Base-by-base conservation (phyloP, 1,140 invertebrate species). In the Pararge aegeria region DNA sequence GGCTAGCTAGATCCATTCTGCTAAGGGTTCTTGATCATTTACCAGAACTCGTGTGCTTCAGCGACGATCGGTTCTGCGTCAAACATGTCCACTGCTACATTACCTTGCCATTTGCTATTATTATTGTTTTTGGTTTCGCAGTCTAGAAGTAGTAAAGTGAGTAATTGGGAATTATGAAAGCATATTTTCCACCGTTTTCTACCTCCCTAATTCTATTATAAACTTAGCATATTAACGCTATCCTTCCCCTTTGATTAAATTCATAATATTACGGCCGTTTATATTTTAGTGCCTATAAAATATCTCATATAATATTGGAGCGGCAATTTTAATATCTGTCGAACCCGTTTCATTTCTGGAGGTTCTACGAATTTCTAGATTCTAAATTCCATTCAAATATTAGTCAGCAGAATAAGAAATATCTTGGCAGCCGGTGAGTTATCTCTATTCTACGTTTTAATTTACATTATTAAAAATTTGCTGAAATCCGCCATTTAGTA, bases 261-360 rank as follows among this genome's bases (percentile, higher is more conserved):
- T 34, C 30, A 34, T n/a, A 34, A 34, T 34, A 7, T 12, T 12
- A 34, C 10, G 30, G 10, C 10, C 30, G 30, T 34, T 34, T 34
- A 7, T 34, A 34, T 34, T 34, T 34, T 34, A 34, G 30, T 34
- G 30, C 9, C 30, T 0, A 34, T 34, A 34, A 34, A 34, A 34
- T 34, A 34, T 34, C 30, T 34, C 30, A 34, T 34, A 34, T 34
- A 34, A 34, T n/a, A 34, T 34, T n/a, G 30, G 30, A 34, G 30
- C 7, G 30, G 9, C 30, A 34, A 12, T 34, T 34, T 34, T 34
- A 34, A 34, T 34, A 34, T 34, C 30, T 34, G 30, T 34, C 30
- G 30, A 34, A 34, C 30, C 30, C 30, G 30, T 34, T 34, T 34
- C 30, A n/a, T 34, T 34, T n/a, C 9, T 34, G 30, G n/a, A 34